These are phyloP conservation scores for Diabrotica undecimpunctata DNA, from an alignment of 1,140 invertebrate species.

Conservation along the genomic window DNA sequence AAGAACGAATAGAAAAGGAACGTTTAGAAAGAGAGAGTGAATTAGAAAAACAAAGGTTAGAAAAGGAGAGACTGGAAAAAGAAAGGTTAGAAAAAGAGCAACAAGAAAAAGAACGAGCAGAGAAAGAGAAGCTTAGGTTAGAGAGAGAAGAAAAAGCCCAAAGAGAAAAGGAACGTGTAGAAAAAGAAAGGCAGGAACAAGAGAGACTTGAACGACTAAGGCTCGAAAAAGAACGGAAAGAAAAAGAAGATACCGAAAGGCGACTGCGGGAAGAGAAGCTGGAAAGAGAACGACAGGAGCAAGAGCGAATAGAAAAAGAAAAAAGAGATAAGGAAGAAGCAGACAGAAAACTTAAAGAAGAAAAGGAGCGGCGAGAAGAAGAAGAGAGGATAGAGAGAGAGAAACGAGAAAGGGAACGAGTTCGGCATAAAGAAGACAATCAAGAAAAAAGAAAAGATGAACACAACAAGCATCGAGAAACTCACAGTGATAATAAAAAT, in stretches of 20 bases:
- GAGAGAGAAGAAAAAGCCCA: constrained; percentile 41
- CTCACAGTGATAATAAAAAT: constrained; percentile 41
- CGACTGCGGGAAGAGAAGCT: constrained; percentile 32
- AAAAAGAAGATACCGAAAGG: constrained; percentile 32
- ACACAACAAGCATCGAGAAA: constrained; percentile 38
- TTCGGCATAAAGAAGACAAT: constrained; percentile 43
- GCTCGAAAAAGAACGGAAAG: constrained; percentile 32
- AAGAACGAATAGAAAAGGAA: constrained; percentile 43
- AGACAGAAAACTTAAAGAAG: constrained; percentile 40
- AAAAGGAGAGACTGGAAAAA: constrained; percentile 40
- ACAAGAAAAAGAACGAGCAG: constrained; percentile 35
- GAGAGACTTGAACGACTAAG: constrained; percentile 36
- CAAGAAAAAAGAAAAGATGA: constrained; percentile 41
- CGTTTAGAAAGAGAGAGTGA: constrained; percentile 39
- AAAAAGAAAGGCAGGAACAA: constrained; percentile 38
- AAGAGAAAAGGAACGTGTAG: constrained; percentile 39
- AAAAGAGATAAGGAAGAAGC: constrained; percentile 36
- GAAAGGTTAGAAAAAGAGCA: constrained; percentile 40
- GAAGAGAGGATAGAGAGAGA: constrained; percentile 49
- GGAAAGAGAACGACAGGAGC: constrained; percentile 41
- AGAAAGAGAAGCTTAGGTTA: constrained; percentile 25
- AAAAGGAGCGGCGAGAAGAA: constrained; percentile 46
- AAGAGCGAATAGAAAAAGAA: constrained; percentile 42
- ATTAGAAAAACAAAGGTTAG: constrained; percentile 44
- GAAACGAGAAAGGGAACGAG: constrained; percentile 40